phyloP scores from a whole-genome alignment of 2,797 vertebrate species.

The Epinephelus malabaricus region DNA sequence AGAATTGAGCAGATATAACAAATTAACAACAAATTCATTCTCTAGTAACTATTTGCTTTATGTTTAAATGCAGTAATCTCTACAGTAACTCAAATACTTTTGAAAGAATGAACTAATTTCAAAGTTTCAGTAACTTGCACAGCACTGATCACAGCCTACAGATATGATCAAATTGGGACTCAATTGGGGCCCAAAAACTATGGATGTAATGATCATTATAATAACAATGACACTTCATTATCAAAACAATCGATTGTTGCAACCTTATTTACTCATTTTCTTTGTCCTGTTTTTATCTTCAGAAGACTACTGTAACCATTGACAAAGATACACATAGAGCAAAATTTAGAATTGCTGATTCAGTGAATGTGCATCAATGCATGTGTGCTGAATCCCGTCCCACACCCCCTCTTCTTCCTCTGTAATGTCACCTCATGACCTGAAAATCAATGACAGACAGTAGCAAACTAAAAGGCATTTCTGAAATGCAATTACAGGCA shows the following conservation, averaged over 20 bases:
- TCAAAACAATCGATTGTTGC: not conserved
- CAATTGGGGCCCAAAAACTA: no score
- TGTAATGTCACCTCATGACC: conserved; percentile 84
- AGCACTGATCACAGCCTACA: no score
- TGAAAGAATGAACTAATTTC: no score
- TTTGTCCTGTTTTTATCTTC: not conserved
- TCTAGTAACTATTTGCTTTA: no score
- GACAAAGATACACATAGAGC: conserved; percentile 32
- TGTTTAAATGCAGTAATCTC: no score
- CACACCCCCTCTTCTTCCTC: conserved; percentile 54
- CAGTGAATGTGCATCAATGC: conserved; percentile 47
- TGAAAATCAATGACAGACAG: conserved; percentile 91
- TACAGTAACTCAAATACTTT: no score
- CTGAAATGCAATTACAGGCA: conserved; percentile 90
- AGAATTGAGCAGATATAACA: no score
- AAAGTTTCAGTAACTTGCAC: no score
- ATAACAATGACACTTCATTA: not conserved
- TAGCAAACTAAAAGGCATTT: conserved; percentile 88
- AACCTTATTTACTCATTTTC: not conserved
- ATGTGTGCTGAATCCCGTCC: conserved; percentile 30
- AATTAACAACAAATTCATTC: no score
- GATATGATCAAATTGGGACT: no score
- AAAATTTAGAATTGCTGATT: conserved; percentile 56
- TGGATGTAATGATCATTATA: not conserved
- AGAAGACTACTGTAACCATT: not conserved